A percentile compares a stretch with the other conserved stretches of the same genome.
These are phyloP conservation scores for Leistus spinibarbis DNA, from an alignment of 2,888 invertebrate genomes.

Conservation along the genomic window DNA sequence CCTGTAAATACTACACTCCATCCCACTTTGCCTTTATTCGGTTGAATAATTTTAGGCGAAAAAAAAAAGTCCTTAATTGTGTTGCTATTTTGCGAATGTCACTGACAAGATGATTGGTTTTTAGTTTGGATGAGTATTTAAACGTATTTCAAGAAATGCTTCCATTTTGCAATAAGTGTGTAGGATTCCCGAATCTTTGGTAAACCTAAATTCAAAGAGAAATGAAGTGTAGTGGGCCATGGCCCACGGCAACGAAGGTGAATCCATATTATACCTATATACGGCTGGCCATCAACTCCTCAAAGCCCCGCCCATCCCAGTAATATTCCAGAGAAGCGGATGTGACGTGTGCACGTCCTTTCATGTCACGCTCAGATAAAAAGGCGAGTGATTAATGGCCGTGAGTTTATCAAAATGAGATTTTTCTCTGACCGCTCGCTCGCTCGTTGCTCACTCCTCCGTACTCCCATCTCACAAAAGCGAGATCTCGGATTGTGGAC, in stretches of 20 bases:
- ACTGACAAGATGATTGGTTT: too few species aligned
- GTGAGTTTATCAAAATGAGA: constrained; percentile 47
- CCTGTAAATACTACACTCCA: neutral
- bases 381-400: constrained; percentile 54
- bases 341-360: constrained; percentile 53
- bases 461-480: constrained; percentile 3
- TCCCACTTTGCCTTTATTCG: neutral
- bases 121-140: too few species aligned
- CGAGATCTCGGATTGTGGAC: constrained; percentile 31
- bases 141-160: too few species aligned
- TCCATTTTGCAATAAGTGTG: too few species aligned
- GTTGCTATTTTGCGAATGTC: too few species aligned
- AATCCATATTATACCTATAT: neutral
- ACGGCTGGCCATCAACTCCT: neutral
- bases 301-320: constrained; percentile 3
- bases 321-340: constrained; percentile 39
- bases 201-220: neutral
- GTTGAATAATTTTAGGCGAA: too few species aligned
- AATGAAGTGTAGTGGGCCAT: neutral
- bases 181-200: neutral
- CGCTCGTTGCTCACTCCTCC: neutral
- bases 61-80: too few species aligned
- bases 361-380: constrained; percentile 56
- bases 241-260: neutral
- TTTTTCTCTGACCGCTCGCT: constrained; percentile 40